These are phyloP conservation scores for Trichosurus vulpecula DNA, from an alignment of 2,797 vertebrate genomes.

Conservation along the genomic window DNA sequence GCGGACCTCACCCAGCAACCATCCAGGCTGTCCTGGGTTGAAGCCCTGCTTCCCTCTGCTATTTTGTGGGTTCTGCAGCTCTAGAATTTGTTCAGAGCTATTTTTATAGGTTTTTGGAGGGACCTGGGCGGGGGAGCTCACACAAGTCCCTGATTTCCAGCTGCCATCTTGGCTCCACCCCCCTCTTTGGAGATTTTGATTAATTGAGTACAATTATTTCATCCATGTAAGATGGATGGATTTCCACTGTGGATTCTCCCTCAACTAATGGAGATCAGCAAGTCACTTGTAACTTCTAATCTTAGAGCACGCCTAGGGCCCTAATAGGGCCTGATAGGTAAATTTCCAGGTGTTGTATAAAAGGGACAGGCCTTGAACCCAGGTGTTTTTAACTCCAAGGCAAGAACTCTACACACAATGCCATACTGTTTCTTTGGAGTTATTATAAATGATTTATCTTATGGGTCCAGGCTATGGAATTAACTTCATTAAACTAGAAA, in stretches of 20 bases:
- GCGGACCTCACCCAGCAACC: no score
- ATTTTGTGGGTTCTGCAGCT: no score
- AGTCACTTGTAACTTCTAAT: background rate
- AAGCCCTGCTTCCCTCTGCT: no score
- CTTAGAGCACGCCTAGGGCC: background rate
- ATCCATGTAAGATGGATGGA: background rate
- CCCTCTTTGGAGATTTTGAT: background rate
- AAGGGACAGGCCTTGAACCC: background rate
- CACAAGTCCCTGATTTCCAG: no score
- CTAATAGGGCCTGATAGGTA: background rate
- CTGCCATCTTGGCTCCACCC: no score
- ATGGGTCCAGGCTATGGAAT: background rate
- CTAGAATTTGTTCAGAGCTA: no score
- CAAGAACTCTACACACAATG: background rate
- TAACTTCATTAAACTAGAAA: conserved; percentile 8
- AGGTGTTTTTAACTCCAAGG: background rate
- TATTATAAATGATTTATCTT: conserved; percentile 10
- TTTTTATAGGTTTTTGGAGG: no score
- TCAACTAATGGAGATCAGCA: background rate
- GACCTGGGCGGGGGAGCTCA: no score
- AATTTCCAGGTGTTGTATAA: background rate
- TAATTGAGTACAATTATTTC: background rate
- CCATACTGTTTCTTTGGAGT: background rate
- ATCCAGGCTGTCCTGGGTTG: no score
- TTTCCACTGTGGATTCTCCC: background rate